Base-by-base conservation (phyloP, 2,797 vertebrate genomes). In the Eidolon dupreanum region DNA sequence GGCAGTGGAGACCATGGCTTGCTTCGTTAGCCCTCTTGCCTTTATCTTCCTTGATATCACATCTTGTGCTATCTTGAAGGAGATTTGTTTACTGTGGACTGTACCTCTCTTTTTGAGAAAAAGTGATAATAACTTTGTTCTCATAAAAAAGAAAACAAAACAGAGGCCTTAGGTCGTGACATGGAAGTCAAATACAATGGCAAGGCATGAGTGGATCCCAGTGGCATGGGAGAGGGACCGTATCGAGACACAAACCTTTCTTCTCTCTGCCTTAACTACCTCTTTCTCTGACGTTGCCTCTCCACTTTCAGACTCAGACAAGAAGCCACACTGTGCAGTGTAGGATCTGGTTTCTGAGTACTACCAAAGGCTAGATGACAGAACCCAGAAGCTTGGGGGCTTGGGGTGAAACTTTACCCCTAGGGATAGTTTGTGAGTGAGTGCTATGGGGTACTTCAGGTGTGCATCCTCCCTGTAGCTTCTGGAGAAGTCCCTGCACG, bases 81-180 rank as follows among this genome's bases (percentile, higher is more conserved):
- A 33, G 24, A 36, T 43, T 87, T 81, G 65, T 84, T 85, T 59
- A 70, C 16, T 36, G 17, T n/a, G 16, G 36, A n/a, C n/a, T 36
- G 22, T 51, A 43, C 49, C 57, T 61, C 13, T 63, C 13, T 57
- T 81, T 74, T 49, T 61, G 66, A 43, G 57, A 36, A 84, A 85
- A 81, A 49, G 36, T 31, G 17, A 57, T 51, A 53, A 46, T 38
- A 84, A 46, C 13, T 78, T 79, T 33, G 53, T 53, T 90, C 43
- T 71, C 65, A 2, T 46, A 28, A 12, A 63, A n/a, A 43, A 22
- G 33, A 53, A 61, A 41, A 41, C 41, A 61, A 85, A 55, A 4
- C 0, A 0, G n/a, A 63, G 65, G 75, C 26, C 15, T 24, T 3
- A 1, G 4, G 19, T 4, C 20, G 22, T 9, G 20, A 75, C 28